Base-by-base conservation (phyloP, 2,797 vertebrate species). In the Pipistrellus pygmaeus region DNA sequence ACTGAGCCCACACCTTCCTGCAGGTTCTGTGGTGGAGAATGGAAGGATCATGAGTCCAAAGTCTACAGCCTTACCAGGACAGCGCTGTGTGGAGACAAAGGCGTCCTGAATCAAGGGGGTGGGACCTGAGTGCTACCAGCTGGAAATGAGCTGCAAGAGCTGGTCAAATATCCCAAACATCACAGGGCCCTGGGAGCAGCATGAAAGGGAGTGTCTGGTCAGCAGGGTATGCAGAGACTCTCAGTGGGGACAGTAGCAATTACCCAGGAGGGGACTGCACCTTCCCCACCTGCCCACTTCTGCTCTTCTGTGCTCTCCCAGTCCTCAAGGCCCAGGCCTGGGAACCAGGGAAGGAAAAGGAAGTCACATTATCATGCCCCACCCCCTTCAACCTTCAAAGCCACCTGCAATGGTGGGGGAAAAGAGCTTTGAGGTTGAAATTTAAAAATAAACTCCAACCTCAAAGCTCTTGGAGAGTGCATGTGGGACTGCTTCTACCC, bases 391-490 rank as follows among this genome's bases (percentile, higher is more conserved):
- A 23, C 20, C 20, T 77, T 57, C 13, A 25, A 73, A 94, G 41
- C 12, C 21, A 66, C 53, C 27, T 89, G 20, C 10, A 12, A 25
- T n/a, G 32, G 68, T 27, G 27, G 2, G 8, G 9, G 30, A 23
- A 76, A 23, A 76, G 71, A 89, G 14, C 9, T 32, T 18, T 69
- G 75, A 87, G 64, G 38, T 2, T 44, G 17, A 75, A 27, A 30
- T 55, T 96, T 41, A 68, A 90, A 91, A 86, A 71, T 20, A 32
- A 85, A 38, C 10, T 44, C 44, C 10, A 44, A 44, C 44, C 44
- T 44, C 44, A 44, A 44, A 44, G 44, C 44, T 44, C 44, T 44
- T 11, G 44, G 44, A 44, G 10, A 11, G 44, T 44, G 44, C 44
- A 44, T 2, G 44, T 44, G 44, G 44, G 44, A 44, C 10, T 44